phyloP scores from a whole-genome alignment of 2,797 vertebrate genomes.

The Borostomias antarcticus region DNA sequence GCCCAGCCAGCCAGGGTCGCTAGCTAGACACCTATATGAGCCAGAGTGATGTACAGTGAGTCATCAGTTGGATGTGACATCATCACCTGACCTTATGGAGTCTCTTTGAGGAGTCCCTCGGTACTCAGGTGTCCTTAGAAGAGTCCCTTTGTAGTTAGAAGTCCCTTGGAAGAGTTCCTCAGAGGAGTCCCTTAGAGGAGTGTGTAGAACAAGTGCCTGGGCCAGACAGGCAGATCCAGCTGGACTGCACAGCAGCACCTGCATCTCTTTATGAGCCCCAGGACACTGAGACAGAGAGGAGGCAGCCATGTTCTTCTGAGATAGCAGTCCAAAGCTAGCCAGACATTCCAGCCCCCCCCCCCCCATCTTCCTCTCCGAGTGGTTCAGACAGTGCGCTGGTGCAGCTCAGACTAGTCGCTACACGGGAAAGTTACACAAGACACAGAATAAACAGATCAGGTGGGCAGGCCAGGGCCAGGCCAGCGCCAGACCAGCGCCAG shows the following conservation, averaged over 20 bases:
- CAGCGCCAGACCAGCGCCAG: no score
- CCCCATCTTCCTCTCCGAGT: background rate
- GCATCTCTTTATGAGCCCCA: slow-evolving; percentile 15
- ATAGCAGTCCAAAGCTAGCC: background rate
- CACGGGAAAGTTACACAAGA: slow-evolving; percentile 67
- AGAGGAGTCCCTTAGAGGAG: no score
- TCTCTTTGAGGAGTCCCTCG: no score
- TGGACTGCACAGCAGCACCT: slow-evolving; percentile 16
- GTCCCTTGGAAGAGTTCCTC: no score
- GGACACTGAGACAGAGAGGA: slow-evolving; percentile 10
- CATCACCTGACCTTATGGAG: no score
- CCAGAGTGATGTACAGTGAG: slow-evolving; percentile 17
- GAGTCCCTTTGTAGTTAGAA: no score
- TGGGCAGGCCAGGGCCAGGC: slow-evolving; percentile 23
- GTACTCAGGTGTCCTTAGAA: no score
- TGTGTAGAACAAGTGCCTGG: background rate
- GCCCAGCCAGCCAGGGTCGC: background rate
- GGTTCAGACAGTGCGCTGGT: slow-evolving; percentile 3
- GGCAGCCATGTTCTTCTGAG: background rate
- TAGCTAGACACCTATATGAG: background rate
- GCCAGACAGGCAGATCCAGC: slow-evolving; percentile 27
- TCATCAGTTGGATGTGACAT: no score
- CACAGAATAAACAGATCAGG: slow-evolving; percentile 55
- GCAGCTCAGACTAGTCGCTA: slow-evolving; percentile 34
- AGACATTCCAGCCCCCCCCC: background rate